phyloP scores from a whole-genome alignment of 1,140 invertebrate genomes.

The Hydropsyche tenuis region DNA sequence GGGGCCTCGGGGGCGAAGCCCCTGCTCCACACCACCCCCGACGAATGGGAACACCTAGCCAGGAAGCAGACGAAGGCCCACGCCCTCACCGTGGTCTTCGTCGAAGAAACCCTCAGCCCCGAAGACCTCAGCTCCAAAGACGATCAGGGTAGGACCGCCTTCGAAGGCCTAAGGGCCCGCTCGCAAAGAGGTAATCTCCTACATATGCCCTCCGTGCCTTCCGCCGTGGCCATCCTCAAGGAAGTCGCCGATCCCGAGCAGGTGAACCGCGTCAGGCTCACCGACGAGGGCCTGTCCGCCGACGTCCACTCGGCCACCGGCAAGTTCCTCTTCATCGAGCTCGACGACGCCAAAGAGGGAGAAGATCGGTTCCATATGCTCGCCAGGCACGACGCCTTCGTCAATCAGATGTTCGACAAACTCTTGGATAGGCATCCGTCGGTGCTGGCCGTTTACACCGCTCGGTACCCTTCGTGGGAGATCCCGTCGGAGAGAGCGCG shows the following conservation, averaged over 20 bases:
- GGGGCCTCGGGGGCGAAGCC: slow-evolving; percentile 53
- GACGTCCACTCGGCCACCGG: slow-evolving; percentile 54
- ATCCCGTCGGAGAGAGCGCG: slow-evolving; percentile 42
- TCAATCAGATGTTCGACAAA: slow-evolving; percentile 56
- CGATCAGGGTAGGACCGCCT: slow-evolving; percentile 54
- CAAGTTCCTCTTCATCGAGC: slow-evolving; percentile 55
- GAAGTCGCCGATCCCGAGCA: slow-evolving; percentile 53
- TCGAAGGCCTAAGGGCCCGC: slow-evolving; percentile 54
- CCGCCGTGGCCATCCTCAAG: slow-evolving; percentile 53
- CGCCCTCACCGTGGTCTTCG: slow-evolving; percentile 55
- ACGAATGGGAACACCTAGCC: slow-evolving; percentile 53
- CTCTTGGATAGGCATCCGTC: slow-evolving; percentile 53
- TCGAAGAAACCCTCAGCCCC: slow-evolving; percentile 59
- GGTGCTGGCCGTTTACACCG: slow-evolving; percentile 58
- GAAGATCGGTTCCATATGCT: slow-evolving; percentile 56
- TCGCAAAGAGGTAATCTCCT: slow-evolving; percentile 53
- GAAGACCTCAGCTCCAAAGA: slow-evolving; percentile 60
- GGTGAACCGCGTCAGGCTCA: slow-evolving; percentile 53
- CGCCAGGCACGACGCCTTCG: slow-evolving; percentile 58
- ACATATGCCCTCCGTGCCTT: slow-evolving; percentile 53
- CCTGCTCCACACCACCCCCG: slow-evolving; percentile 47
- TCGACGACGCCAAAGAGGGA: slow-evolving; percentile 58
- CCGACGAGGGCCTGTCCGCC: slow-evolving; percentile 56
- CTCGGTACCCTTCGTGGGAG: slow-evolving; percentile 57
- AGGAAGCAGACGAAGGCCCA: slow-evolving; percentile 52